Evolutionary conservation across 2,113 vertebrate genomes (phyloP).

Genomic region (Pontoporia blainvillei): DNA sequence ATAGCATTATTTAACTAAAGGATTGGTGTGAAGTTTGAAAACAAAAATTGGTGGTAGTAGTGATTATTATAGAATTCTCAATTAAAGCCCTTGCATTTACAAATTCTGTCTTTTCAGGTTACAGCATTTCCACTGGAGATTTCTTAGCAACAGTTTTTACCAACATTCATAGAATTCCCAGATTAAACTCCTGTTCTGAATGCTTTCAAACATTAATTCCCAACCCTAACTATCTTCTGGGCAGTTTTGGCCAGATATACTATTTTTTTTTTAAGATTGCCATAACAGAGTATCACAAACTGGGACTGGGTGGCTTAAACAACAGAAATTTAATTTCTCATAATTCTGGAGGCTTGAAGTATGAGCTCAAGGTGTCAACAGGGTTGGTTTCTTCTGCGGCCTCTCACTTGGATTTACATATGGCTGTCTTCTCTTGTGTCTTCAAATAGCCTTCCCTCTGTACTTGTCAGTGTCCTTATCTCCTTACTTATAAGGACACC

Average conservation of each 20-base stretch:
- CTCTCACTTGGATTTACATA: not conserved
- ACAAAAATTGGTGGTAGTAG: not conserved
- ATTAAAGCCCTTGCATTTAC: not conserved
- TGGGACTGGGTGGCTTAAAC: not conserved
- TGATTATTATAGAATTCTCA: not conserved
- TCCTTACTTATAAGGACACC: not conserved
- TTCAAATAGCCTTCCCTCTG: not conserved
- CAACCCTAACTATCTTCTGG: not conserved
- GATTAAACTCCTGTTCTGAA: not conserved
- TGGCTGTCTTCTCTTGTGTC: not conserved
- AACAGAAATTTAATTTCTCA: not conserved
- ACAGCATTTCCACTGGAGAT: not conserved
- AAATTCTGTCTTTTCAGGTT: not conserved
- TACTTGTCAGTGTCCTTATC: not conserved
- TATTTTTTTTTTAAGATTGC: not conserved
- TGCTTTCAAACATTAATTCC: not conserved
- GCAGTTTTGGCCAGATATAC: not conserved
- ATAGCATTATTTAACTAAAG: not conserved
- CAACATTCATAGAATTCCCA: not conserved
- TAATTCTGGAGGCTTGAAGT: not conserved
- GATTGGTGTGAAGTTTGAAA: not conserved
- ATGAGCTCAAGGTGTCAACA: not conserved
- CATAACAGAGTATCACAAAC: not conserved
- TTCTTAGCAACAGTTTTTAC: not conserved
- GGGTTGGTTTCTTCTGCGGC: not conserved